Evolutionary conservation across 1,140 invertebrate species (phyloP).

Genomic region (Nymphalis io): DNA sequence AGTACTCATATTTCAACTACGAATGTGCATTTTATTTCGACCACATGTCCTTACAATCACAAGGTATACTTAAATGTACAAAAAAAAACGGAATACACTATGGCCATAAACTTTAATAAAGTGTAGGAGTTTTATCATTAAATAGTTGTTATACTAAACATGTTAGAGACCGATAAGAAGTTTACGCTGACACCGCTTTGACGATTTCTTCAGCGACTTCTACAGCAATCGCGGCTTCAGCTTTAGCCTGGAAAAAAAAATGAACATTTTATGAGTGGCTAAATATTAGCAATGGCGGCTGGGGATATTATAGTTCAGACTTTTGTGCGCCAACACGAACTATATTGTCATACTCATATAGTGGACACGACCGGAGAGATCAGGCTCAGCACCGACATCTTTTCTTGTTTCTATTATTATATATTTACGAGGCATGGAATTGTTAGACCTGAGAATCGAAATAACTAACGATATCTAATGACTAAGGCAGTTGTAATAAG

Average conservation of each 20-base stretch:
- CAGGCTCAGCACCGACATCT: no score
- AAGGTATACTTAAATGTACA: slow-evolving; percentile 7
- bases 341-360: no score
- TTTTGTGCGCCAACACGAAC: no score
- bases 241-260: slow-evolving; percentile 85
- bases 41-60: slow-evolving; percentile 19
- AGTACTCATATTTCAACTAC: slow-evolving; percentile 76
- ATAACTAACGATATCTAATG: no score
- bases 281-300: no score
- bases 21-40: slow-evolving; percentile 63
- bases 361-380: no score
- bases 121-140: slow-evolving; percentile 54
- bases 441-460: no score
- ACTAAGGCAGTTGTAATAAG: no score
- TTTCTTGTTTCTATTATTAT: no score
- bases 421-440: no score
- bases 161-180: slow-evolving; percentile 28
- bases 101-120: slow-evolving; percentile 39
- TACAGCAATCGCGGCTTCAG: slow-evolving; percentile 96
- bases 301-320: no score
- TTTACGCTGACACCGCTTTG: slow-evolving; percentile 85
- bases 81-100: slow-evolving; percentile 46
- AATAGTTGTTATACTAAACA: slow-evolving; percentile 57
- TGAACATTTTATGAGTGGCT: background rate
- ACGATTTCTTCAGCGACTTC: slow-evolving; percentile 97